These are phyloP conservation scores for Chrysodeixis includens DNA, from an alignment of 2,888 invertebrate species.

Conservation along the genomic window DNA sequence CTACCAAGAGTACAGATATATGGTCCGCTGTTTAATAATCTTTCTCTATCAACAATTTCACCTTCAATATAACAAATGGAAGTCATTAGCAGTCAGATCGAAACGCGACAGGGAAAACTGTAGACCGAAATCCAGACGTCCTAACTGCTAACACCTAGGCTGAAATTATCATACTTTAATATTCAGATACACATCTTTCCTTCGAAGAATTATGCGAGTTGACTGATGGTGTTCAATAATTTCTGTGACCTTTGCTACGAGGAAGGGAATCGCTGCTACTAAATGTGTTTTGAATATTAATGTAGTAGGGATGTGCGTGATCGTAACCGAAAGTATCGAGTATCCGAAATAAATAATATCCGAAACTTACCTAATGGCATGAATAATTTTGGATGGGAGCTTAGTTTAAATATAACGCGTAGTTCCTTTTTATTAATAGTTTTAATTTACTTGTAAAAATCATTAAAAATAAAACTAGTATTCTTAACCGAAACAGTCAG, in stretches of 20 bases:
- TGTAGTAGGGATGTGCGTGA: not conserved
- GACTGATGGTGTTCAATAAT: constrained; percentile 14
- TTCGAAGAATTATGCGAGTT: constrained; percentile 16
- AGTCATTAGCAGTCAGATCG: not conserved
- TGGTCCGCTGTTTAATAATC: too few relatives aligned
- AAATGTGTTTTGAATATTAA: constrained; percentile 37
- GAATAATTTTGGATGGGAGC: too few relatives aligned
- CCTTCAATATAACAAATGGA: not conserved
- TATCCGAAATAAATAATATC: too few relatives aligned
- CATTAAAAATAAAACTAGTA: too few relatives aligned
- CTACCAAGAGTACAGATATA: too few relatives aligned
- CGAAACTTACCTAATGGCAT: too few relatives aligned
- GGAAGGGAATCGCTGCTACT: constrained; percentile 7
- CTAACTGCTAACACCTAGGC: constrained; percentile 24
- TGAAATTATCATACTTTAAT: constrained; percentile 37
- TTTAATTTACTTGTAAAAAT: too few relatives aligned
- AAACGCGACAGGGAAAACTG: not conserved
- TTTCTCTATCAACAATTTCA: not conserved
- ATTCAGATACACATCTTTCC: constrained; percentile 37
- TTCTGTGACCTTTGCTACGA: constrained; percentile 18
- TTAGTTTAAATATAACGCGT: too few relatives aligned
- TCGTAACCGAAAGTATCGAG: too few relatives aligned
- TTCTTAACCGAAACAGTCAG: too few relatives aligned
- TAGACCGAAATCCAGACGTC: constrained; percentile 30
- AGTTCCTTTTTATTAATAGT: too few relatives aligned